Evolutionary conservation across 2,113 vertebrate species (phyloP).

Genomic region (Scopus umbretta): DNA sequence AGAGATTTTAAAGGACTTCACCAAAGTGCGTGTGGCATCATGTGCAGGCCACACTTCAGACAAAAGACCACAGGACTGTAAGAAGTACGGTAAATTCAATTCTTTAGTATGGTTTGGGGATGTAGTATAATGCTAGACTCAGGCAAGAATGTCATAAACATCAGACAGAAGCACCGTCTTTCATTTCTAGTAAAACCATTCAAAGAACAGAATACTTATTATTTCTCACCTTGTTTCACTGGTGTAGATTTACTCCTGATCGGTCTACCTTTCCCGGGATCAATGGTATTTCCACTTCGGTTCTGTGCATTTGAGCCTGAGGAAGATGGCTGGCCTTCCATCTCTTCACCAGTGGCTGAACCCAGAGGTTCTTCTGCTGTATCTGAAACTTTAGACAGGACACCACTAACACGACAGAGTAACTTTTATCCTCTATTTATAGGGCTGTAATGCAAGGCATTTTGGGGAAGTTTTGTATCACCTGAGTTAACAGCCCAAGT

Average conservation of each 20-base stretch:
- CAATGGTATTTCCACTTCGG: slow-evolving; percentile 60
- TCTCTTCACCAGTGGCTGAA: slow-evolving; percentile 76
- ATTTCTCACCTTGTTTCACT: slow-evolving; percentile 74
- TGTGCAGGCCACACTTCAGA: background rate
- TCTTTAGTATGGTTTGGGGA: background rate
- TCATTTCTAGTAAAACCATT: background rate
- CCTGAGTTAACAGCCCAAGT: background rate
- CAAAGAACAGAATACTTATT: background rate
- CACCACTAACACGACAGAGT: background rate
- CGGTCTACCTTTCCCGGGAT: slow-evolving; percentile 69
- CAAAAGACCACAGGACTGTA: background rate
- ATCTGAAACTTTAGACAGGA: slow-evolving; percentile 75
- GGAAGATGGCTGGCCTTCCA: slow-evolving; percentile 80
- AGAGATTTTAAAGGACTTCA: background rate
- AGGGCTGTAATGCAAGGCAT: background rate
- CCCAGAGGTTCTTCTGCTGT: slow-evolving; percentile 73
- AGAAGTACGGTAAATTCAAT: background rate
- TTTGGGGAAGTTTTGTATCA: background rate
- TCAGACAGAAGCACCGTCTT: background rate
- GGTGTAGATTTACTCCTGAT: slow-evolving; percentile 77
- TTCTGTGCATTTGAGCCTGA: slow-evolving; percentile 77
- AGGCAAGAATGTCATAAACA: background rate
- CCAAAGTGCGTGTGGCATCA: background rate
- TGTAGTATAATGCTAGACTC: background rate
- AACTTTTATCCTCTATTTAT: background rate